Evolutionary conservation across 2,888 invertebrate species (phyloP).

Genomic region (Platycheirus albimanus): DNA sequence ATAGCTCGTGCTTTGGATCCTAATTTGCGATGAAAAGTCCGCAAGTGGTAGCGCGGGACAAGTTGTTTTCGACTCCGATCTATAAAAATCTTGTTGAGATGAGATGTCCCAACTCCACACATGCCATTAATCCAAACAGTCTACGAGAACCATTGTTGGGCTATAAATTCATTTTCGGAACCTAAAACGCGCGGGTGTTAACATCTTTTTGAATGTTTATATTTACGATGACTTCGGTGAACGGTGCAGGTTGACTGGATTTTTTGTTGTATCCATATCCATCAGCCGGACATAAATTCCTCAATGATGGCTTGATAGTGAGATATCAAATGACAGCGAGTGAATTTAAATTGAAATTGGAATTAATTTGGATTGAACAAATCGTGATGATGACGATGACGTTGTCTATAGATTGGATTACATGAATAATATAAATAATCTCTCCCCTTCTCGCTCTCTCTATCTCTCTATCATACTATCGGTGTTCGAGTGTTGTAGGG

Average conservation of each 20-base stretch:
- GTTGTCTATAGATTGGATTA: slow-evolving; percentile 18
- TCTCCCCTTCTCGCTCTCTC: too few species aligned
- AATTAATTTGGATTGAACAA: slow-evolving; percentile 43
- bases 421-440: not conserved
- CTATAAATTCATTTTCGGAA: too few species aligned
- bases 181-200: slow-evolving; percentile 27
- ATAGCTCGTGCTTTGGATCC: too few species aligned
- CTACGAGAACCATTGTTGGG: too few species aligned
- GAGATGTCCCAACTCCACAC: too few species aligned
- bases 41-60: too few species aligned
- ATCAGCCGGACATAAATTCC: slow-evolving; percentile 36
- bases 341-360: slow-evolving; percentile 56
- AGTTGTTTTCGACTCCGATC: too few species aligned
- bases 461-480: too few species aligned
- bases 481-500: too few species aligned
- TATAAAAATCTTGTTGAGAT: too few species aligned
- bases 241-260: not conserved
- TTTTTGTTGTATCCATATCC: not conserved
- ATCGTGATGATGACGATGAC: slow-evolving; percentile 15
- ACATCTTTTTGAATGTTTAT: slow-evolving; percentile 8
- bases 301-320: slow-evolving; percentile 19
- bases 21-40: too few species aligned
- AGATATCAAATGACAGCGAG: slow-evolving; percentile 46
- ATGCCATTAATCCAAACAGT: too few species aligned
- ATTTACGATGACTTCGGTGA: not conserved